These are phyloP conservation scores for Acanthosepion pharaonis DNA, from an alignment of 2,888 invertebrate genomes.

Conservation along the genomic window DNA sequence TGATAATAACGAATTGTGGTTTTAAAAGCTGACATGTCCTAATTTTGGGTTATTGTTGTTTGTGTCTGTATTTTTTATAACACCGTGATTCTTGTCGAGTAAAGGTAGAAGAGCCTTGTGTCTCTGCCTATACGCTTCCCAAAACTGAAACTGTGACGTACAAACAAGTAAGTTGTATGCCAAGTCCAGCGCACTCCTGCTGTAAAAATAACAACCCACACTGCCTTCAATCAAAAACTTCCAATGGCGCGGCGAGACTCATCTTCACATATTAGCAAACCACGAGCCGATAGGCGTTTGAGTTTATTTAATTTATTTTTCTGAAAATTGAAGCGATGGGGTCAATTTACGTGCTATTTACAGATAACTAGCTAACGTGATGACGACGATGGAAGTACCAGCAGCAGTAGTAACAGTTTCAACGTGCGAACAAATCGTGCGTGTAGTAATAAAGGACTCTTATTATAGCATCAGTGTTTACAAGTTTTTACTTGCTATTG, in stretches of 20 bases:
- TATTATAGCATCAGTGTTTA: background rate
- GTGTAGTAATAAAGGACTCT: background rate
- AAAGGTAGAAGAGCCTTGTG: background rate
- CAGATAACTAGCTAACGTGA: background rate
- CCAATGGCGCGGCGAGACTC: slow-evolving; percentile 40
- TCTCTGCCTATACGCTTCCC: background rate
- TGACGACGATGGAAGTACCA: background rate
- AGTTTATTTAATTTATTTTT: slow-evolving; percentile 48
- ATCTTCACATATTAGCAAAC: slow-evolving; percentile 44
- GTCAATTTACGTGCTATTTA: slow-evolving; percentile 40
- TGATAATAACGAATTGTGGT: background rate
- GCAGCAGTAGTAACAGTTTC: background rate
- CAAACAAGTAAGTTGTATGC: background rate
- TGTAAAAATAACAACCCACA: slow-evolving; percentile 8
- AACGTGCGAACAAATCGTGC: background rate
- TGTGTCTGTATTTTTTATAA: background rate
- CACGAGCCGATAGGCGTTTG: slow-evolving; percentile 44
- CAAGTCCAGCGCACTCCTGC: background rate
- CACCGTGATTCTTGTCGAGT: background rate
- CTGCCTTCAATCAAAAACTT: slow-evolving; percentile 45
- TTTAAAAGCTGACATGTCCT: background rate
- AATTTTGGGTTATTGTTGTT: background rate
- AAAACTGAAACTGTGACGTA: background rate
- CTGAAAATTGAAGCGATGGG: slow-evolving; percentile 44
- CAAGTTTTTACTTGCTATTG: background rate